phyloP scores from a whole-genome alignment of 1,140 invertebrate genomes.

The Caenorhabditis elegans region WBcel235 BX284602.5:6695001-6695500 shows the following conservation, averaged over 20 bases:
- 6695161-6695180: not conserved
- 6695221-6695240: not conserved
- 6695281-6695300: slow-evolving; percentile 13
- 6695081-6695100: no score
- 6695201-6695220: not conserved
- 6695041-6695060: no score
- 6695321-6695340: no score
- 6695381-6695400: not conserved
- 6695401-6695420: not conserved
- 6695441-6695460: not conserved
- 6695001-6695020: no score
- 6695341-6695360: not conserved
- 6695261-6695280: not conserved
- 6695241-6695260: not conserved
- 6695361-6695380: not conserved
- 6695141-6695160: not conserved
- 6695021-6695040: no score
- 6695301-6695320: not conserved
- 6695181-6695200: not conserved
- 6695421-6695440: no score
- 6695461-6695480: no score
- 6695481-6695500: no score
- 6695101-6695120: no score
- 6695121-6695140: no score
- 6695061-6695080: no score